Evolutionary conservation across 2,888 invertebrate genomes (phyloP).

Genomic region (Hirtodrosophila cameraria): DNA sequence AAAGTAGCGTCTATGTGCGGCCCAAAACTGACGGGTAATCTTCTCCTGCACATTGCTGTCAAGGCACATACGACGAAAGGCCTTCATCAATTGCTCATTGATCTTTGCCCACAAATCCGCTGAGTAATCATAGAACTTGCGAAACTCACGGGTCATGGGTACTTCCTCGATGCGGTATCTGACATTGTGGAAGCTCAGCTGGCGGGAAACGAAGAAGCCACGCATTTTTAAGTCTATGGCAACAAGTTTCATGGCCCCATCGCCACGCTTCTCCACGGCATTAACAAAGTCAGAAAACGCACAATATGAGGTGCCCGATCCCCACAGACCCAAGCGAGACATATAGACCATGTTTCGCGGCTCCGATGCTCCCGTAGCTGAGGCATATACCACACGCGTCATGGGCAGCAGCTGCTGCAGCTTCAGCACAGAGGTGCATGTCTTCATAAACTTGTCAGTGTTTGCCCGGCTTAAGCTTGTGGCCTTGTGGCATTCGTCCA

Average conservation of each 20-base stretch:
- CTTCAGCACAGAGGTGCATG: conserved; percentile 97
- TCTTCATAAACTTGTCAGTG: conserved; percentile 91
- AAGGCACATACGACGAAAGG: conserved; percentile 95
- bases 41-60: conserved; percentile 97
- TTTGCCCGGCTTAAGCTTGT: conserved; percentile 98
- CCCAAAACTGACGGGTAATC: conserved; percentile 99
- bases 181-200: conserved; percentile 98
- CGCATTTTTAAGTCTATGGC: conserved; percentile 99
- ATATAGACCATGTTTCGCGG: conserved; percentile 99
- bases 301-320: conserved; percentile 96
- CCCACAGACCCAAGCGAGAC: conserved; percentile 99
- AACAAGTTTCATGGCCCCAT: conserved; percentile 99
- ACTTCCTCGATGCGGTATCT: conserved; percentile 99
- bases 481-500: conserved; percentile 99
- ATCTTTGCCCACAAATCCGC: conserved; percentile 98
- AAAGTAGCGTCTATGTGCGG: conserved; percentile 99
- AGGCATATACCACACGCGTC: conserved; percentile 97
- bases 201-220: conserved; percentile 99
- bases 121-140: conserved; percentile 95
- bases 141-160: conserved; percentile 92
- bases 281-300: conserved; percentile 98
- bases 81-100: conserved; percentile 97
- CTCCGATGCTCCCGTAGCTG: conserved; percentile 98
- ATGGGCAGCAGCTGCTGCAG: conserved; percentile 96
- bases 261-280: conserved; percentile 98